A percentile compares a stretch with the other conserved stretches of the same genome.
These are phyloP conservation scores for Anodontia alba DNA, from an alignment of 2,888 invertebrate species.

Conservation along the genomic window DNA sequence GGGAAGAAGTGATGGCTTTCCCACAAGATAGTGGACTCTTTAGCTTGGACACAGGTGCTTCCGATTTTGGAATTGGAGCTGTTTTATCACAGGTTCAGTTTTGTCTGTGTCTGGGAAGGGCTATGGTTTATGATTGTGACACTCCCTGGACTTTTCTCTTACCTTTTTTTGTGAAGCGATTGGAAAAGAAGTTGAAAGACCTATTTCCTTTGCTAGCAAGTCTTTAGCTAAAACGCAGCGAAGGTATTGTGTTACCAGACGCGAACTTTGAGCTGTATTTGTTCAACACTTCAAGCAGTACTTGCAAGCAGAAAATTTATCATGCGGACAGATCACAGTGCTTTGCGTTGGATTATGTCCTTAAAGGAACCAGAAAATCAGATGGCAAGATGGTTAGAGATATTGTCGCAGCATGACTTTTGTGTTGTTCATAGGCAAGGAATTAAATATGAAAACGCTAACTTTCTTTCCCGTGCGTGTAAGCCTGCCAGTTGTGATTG, in stretches of 20 bases:
- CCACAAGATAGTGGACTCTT: conserved; percentile 28
- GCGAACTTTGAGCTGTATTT: conserved; percentile 58
- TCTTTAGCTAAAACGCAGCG: background rate
- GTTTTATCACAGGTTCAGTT: conserved; percentile 43
- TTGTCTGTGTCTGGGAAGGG: too few species aligned
- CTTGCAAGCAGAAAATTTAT: conserved; percentile 23
- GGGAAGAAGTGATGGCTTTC: conserved; percentile 42
- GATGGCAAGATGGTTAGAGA: conserved; percentile 49
- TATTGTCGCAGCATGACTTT: conserved; percentile 51
- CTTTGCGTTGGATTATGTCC: conserved; percentile 51
- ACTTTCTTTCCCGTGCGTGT: background rate
- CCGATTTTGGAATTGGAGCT: conserved; percentile 36
- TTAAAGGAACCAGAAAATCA: conserved; percentile 53
- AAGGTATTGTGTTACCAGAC: background rate
- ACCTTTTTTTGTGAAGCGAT: background rate
- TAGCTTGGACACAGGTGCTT: conserved; percentile 31
- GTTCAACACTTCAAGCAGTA: conserved; percentile 62
- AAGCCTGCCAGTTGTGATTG: background rate
- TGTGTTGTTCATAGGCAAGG: conserved; percentile 39
- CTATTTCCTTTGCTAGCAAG: conserved; percentile 48
- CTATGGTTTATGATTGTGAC: too few species aligned
- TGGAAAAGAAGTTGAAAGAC: conserved; percentile 30
- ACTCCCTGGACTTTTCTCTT: too few species aligned
- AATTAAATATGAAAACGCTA: conserved; percentile 27
- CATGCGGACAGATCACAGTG: conserved; percentile 61